These are phyloP conservation scores for Lithophane socia DNA, from an alignment of 2,888 invertebrate species.

Conservation along the genomic window DNA sequence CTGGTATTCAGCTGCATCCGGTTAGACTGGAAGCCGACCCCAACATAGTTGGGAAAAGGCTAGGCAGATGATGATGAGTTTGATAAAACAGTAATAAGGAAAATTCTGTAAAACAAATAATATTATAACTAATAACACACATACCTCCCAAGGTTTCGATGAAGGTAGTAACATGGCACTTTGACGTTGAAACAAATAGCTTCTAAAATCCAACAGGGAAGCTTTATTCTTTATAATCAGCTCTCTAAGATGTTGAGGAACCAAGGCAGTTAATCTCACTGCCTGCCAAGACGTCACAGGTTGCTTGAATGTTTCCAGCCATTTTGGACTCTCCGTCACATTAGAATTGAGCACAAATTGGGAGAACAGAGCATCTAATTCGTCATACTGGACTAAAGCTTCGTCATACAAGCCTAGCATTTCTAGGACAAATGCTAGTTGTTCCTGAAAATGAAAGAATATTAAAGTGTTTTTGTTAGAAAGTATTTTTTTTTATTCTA, in stretches of 20 bases:
- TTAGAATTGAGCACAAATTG: constrained; percentile 99
- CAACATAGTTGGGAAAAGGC: too few species aligned
- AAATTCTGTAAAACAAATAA: not conserved
- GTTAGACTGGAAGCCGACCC: too few species aligned
- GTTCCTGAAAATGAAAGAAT: constrained; percentile 92
- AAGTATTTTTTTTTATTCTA: too few species aligned
- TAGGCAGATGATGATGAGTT: too few species aligned
- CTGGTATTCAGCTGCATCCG: too few species aligned
- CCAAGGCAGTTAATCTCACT: constrained; percentile 92
- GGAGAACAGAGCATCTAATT: constrained; percentile 98
- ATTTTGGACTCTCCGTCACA: constrained; percentile 95
- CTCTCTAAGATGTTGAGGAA: constrained; percentile 90
- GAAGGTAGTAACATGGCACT: constrained; percentile 95
- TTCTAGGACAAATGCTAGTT: constrained; percentile 98
- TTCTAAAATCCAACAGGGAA: constrained; percentile 96
- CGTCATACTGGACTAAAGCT: constrained; percentile 98
- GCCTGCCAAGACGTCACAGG: constrained; percentile 96
- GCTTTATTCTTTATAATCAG: constrained; percentile 89
- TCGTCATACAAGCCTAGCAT: constrained; percentile 98
- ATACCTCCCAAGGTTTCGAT: constrained; percentile 95
- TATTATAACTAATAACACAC: constrained; percentile 55
- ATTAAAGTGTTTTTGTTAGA: not conserved
- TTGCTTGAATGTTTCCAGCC: constrained; percentile 95
- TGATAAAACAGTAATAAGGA: not conserved
- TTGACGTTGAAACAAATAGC: constrained; percentile 98